A percentile compares a stretch with the other conserved stretches of the same genome.
Conservation (phyloP, 2,888 invertebrate species). For the Xylota segnis region DNA sequence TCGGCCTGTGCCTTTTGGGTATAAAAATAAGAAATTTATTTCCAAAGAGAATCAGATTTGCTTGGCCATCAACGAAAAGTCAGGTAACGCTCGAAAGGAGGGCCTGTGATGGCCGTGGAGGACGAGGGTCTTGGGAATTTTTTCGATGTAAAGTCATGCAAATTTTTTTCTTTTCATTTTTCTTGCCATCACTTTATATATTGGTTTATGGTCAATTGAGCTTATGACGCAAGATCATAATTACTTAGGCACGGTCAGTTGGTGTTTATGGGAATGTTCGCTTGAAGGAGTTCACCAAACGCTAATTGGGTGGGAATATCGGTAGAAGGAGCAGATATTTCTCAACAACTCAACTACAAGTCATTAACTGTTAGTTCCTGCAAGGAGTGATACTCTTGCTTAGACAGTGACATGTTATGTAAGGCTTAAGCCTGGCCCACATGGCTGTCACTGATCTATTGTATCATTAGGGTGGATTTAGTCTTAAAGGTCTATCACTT, state of each 20-base stretch:
- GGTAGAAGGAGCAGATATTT: no score
- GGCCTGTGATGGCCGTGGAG: background rate
- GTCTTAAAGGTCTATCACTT: no score
- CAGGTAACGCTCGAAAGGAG: constrained; percentile 1
- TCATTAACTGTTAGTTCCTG: no score
- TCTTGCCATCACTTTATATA: constrained; percentile 19
- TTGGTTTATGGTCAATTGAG: constrained; percentile 70
- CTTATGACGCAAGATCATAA: constrained; percentile 70
- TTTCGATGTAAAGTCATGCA: constrained; percentile 46
- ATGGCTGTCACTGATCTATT: no score
- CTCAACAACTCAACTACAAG: no score
- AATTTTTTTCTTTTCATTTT: constrained; percentile 13
- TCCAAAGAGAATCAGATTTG: constrained; percentile 54
- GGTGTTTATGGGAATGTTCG: constrained; percentile 64
- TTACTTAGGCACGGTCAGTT: constrained; percentile 51
- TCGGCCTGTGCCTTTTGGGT: constrained; percentile 53
- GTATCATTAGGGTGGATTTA: no score
- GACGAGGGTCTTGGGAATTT: constrained; percentile 7
- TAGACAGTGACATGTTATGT: no score
- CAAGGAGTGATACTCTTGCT: no score
- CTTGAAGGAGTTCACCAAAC: constrained; percentile 17
- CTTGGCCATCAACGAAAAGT: constrained; percentile 49
- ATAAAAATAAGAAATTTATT: constrained; percentile 41
- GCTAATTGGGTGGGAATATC: constrained; percentile 66
- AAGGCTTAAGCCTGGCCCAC: no score